Conservation (phyloP, 1,140 invertebrate genomes). For the Zeugodacus cucurbitae region DNA sequence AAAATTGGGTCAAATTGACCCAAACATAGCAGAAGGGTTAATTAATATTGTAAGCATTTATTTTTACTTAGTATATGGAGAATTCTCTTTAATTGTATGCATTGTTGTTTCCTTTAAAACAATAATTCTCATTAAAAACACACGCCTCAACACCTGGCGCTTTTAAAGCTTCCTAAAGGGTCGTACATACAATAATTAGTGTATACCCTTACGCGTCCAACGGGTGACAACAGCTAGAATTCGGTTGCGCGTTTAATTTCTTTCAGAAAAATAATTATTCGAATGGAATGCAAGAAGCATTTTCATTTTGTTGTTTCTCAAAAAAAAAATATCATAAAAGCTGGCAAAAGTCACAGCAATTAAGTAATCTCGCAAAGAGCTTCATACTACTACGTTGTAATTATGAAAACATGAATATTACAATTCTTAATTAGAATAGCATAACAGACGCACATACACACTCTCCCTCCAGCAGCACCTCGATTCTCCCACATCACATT, state of each 20-base stretch:
- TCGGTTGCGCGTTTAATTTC: not conserved
- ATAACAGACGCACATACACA: not conserved
- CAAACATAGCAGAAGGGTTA: too few species aligned
- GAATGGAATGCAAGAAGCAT: not conserved
- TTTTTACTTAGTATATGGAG: too few species aligned
- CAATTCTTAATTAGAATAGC: not conserved
- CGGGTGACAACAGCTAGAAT: not conserved
- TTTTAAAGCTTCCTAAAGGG: too few species aligned
- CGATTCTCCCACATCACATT: not conserved
- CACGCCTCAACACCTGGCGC: too few species aligned
- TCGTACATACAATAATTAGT: not conserved
- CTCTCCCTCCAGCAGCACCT: too few species aligned
- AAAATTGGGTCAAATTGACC: too few species aligned
- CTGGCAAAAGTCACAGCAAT: not conserved
- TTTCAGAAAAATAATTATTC: not conserved
- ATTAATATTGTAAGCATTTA: too few species aligned
- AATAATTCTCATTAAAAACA: too few species aligned
- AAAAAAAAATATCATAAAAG: not conserved
- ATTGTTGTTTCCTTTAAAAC: too few species aligned
- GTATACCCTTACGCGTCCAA: not conserved
- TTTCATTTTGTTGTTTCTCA: too few species aligned
- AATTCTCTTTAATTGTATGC: too few species aligned
- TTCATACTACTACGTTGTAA: too few species aligned
- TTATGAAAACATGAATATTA: not conserved
- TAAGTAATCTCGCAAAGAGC: not conserved